A percentile compares a stretch with the other conserved stretches of the same genome.
phyloP scores from a whole-genome alignment of 2,113 vertebrate species.

The Ardeotis arabs region DNA sequence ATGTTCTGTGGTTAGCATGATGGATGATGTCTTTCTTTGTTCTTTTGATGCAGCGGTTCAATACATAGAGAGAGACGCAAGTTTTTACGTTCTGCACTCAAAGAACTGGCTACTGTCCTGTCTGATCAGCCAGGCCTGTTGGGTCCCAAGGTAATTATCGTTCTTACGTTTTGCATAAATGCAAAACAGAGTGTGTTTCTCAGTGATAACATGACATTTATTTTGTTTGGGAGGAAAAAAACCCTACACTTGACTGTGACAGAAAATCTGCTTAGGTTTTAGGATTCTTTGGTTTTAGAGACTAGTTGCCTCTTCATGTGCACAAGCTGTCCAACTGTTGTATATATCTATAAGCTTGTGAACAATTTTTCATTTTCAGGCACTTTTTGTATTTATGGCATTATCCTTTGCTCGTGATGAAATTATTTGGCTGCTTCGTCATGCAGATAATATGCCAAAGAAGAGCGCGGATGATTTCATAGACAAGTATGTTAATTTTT shows the following conservation, averaged over 20 bases:
- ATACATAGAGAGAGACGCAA: conserved; percentile 98
- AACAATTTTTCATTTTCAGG: conserved; percentile 73
- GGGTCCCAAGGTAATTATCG: conserved; percentile 89
- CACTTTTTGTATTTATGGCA: conserved; percentile 99
- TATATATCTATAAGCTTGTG: neutral
- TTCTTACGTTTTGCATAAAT: neutral
- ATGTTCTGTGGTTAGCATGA: neutral
- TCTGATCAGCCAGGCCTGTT: conserved; percentile 95
- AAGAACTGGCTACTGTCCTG: conserved; percentile 95
- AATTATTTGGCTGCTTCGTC: conserved; percentile 98
- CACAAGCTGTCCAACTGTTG: neutral
- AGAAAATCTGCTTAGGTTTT: neutral
- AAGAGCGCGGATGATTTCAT: conserved; percentile 99
- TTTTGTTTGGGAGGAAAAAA: rapidly evolving
- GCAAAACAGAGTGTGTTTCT: neutral
- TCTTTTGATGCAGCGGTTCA: conserved; percentile 83
- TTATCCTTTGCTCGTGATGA: conserved; percentile 97
- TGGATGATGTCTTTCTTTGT: neutral
- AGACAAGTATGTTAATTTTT: conserved; percentile 87
- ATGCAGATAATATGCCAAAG: conserved; percentile 99
- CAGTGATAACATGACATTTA: rapidly evolving
- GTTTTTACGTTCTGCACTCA: conserved; percentile 95
- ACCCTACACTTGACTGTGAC: neutral
- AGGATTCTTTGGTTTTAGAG: neutral
- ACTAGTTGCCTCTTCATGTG: neutral